phyloP scores from a whole-genome alignment of 2,797 vertebrate species.

The Argentina silus region DNA sequence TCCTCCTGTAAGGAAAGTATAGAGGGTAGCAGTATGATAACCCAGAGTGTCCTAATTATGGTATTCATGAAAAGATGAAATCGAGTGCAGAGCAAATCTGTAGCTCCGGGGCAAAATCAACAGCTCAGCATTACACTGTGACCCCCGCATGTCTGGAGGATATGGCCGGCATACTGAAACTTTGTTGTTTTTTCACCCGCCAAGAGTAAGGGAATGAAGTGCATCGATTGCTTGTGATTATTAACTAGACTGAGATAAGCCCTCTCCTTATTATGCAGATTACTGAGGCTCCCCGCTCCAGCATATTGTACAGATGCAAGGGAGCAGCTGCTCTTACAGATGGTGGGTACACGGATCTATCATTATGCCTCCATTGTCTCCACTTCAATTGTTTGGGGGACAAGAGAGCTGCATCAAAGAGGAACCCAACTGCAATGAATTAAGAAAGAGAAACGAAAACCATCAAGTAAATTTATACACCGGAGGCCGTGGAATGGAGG shows the following conservation, averaged over 20 bases:
- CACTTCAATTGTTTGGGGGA: slow-evolving; percentile 91
- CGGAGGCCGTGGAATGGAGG: slow-evolving; percentile 78
- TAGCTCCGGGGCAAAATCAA: slow-evolving; percentile 82
- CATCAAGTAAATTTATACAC: slow-evolving; percentile 86
- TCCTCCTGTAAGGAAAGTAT: slow-evolving; percentile 38
- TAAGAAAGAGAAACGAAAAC: slow-evolving; percentile 83
- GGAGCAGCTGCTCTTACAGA: slow-evolving; percentile 99
- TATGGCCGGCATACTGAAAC: slow-evolving; percentile 83
- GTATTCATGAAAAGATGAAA: slow-evolving; percentile 81
- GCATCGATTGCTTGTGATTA: slow-evolving; percentile 98
- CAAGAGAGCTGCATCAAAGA: slow-evolving; percentile 86
- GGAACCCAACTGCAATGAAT: slow-evolving; percentile 91
- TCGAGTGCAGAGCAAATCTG: slow-evolving; percentile 74
- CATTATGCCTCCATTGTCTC: slow-evolving; percentile 99
- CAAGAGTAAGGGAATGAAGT: slow-evolving; percentile 96
- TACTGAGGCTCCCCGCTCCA: slow-evolving; percentile 96
- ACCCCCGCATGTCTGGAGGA: slow-evolving; percentile 82
- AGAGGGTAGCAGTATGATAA: slow-evolving; percentile 67
- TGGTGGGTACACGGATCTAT: slow-evolving; percentile 99
- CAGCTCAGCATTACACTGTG: slow-evolving; percentile 80
- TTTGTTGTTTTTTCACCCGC: slow-evolving; percentile 73
- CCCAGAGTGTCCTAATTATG: slow-evolving; percentile 69
- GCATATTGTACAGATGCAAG: slow-evolving; percentile 99
- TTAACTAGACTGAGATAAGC: slow-evolving; percentile 99
- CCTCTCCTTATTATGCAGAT: slow-evolving; percentile 99